Evolutionary conservation across 2,113 vertebrate genomes (phyloP).

Genomic region (Megaceryle maxima): DNA sequence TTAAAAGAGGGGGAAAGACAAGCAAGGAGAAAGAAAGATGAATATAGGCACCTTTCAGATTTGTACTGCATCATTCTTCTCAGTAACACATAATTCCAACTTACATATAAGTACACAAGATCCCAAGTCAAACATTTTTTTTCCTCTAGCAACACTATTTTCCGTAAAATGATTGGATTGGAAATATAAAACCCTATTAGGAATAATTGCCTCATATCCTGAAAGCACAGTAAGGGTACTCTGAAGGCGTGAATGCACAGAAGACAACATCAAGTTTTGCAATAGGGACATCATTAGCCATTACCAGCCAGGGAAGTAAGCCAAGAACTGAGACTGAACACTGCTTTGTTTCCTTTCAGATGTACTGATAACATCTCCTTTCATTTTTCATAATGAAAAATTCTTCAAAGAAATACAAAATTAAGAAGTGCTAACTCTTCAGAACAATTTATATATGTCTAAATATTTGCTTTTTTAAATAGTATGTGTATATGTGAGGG

Average conservation of each 20-base stretch:
- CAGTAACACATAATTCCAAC: neutral
- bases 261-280: neutral
- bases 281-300: neutral
- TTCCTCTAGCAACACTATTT: neutral
- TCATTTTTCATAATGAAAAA: neutral
- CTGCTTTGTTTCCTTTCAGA: neutral
- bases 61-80: neutral
- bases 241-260: neutral
- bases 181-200: neutral
- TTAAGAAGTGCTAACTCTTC: neutral
- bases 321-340: neutral
- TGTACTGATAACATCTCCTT: neutral
- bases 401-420: neutral
- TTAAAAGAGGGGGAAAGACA: neutral
- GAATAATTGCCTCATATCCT: neutral
- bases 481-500: neutral
- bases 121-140: neutral
- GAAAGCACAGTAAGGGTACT: neutral
- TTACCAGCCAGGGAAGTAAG: neutral
- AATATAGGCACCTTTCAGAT: neutral
- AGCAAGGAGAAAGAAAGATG: neutral
- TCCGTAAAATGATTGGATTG: neutral
- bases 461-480: neutral
- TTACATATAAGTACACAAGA: neutral
- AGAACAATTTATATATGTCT: neutral